Base-by-base conservation (phyloP, 1,140 invertebrate species). In the Drosophila tani region DNA sequence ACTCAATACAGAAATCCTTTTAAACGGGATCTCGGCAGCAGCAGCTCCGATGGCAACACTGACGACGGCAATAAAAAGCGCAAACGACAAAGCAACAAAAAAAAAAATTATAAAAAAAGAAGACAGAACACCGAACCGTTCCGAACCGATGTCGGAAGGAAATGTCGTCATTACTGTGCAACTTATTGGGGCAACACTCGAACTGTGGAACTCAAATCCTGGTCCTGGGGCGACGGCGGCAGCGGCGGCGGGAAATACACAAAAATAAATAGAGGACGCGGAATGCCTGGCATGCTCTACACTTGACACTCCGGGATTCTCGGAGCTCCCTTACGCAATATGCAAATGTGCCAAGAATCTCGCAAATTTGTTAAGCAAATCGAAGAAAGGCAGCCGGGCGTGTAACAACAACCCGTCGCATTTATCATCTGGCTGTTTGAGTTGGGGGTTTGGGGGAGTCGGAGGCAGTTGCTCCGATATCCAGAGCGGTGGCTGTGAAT, bases 341-440 rank as follows among this genome's bases (percentile, higher is more conserved):
- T 88, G 84, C 84, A 88, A 88, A 88, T 88, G 84, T 88, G 84
- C 64, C 83, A 84, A 88, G 84, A 88, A 88, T 88, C 84, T 88
- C 77, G 74, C 81, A 88, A 88, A 88, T 88, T 88, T 88, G 84
- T 88, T 88, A 88, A 88, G 84, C 84, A 88, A 88, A 88, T 88
- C 84, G 84, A 88, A 88, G 81, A 58, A 58, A 77, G 65, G 32
- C 49, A 70, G 73, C 46, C 15, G 32, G 56, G 51, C 60, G 47
- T 50, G 64, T 60, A 46, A 60, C 32, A 50, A 74, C 60, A 81
- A 51, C 74, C 60, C n/a, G 70, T 40, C 59, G 73, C 84, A 87
- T 87, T 87, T 87, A 87, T 87, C 83, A 87, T 88, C 79, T 68
- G 83, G 24, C 67, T 53, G 64, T 73, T 69, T 64, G 76, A 45